These are phyloP conservation scores for Deilephila porcellus DNA, from an alignment of 2,888 invertebrate genomes.

Conservation along the genomic window DNA sequence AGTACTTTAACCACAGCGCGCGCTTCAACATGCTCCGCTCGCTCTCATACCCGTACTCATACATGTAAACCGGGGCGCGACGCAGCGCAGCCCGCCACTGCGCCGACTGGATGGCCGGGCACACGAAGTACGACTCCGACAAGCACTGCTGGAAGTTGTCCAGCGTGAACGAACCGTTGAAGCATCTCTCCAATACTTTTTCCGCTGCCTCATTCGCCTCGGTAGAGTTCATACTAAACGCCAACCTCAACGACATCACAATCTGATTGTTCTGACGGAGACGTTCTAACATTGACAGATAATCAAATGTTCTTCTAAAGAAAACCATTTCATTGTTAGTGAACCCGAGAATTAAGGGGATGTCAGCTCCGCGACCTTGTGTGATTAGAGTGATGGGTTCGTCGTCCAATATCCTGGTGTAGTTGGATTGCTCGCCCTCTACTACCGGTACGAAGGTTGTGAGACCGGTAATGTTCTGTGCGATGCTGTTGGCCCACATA, in stretches of 20 bases:
- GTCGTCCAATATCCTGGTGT: conserved; percentile 43
- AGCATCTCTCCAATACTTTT: conserved; percentile 35
- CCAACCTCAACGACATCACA: conserved; percentile 35
- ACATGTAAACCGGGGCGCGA: conserved; percentile 67
- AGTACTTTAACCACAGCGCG: conserved; percentile 45
- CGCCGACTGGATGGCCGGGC: conserved; percentile 42
- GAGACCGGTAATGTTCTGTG: conserved; percentile 36
- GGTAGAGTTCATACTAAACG: conserved; percentile 30
- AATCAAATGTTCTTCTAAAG: conserved; percentile 33
- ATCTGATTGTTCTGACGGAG: conserved; percentile 34
- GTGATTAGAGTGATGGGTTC: conserved; percentile 44
- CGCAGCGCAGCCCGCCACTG: conserved; percentile 33
- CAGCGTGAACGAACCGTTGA: conserved; percentile 37
- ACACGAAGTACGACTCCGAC: conserved; percentile 40
- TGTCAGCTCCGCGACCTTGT: conserved; percentile 41
- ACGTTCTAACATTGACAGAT: conserved; percentile 32
- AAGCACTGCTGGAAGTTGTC: conserved; percentile 37
- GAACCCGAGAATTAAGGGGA: conserved; percentile 41
- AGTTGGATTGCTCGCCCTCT: conserved; percentile 38
- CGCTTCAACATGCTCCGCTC: conserved; percentile 66
- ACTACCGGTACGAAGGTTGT: conserved; percentile 43
- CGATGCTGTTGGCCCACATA: conserved; percentile 40
- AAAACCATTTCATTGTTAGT: conserved; percentile 35
- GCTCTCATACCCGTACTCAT: conserved; percentile 73
- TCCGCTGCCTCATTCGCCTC: conserved; percentile 29